phyloP scores from a whole-genome alignment of 2,797 vertebrate species.

The Cygnus olor region DNA sequence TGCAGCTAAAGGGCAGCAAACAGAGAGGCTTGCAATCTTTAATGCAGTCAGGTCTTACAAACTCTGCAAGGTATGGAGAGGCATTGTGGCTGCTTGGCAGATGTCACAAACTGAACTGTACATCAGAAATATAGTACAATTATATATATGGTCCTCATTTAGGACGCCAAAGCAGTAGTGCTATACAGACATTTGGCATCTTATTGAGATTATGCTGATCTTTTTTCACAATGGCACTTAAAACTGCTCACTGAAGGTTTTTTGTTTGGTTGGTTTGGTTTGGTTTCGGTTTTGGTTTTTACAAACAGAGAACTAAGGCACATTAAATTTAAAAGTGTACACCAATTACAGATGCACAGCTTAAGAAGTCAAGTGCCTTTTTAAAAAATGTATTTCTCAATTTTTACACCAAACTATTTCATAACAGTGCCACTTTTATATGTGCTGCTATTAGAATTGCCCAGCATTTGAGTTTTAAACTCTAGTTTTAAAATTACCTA shows the following conservation, averaged over 20 bases:
- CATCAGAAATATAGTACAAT: neutral
- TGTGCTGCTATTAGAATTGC: neutral
- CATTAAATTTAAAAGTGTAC: neutral
- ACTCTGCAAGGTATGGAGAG: neutral
- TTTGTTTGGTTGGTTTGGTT: too few species aligned
- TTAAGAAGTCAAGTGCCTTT: neutral
- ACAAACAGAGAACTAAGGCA: neutral
- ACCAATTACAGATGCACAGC: neutral
- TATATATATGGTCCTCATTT: rapidly evolving
- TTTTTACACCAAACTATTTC: neutral
- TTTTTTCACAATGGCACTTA: neutral
- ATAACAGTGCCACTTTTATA: neutral
- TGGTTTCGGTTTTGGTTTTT: neutral
- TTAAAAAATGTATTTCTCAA: neutral
- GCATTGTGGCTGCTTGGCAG: neutral
- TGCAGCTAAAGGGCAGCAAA: neutral
- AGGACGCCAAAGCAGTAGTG: neutral
- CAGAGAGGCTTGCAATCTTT: neutral
- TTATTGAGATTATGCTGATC: neutral
- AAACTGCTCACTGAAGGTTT: neutral
- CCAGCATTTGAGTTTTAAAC: neutral
- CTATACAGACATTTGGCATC: neutral
- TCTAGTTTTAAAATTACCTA: neutral
- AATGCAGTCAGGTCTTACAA: neutral
- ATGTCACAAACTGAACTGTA: neutral